A percentile compares a stretch with the other conserved stretches of the same genome.
phyloP scores from a whole-genome alignment of 2,888 invertebrate genomes.

The Enchytraeus crypticus region DNA sequence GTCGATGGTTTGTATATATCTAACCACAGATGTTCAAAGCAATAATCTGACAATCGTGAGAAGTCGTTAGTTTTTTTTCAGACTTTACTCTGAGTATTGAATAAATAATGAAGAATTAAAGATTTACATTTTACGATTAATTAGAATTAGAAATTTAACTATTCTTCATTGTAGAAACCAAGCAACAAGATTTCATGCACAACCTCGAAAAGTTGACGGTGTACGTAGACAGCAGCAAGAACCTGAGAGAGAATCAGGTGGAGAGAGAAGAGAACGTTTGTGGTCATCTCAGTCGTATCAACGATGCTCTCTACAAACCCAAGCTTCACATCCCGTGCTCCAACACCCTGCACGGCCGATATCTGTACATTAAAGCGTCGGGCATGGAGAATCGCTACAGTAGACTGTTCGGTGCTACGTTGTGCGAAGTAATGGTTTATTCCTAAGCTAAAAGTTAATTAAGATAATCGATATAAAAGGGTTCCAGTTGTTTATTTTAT shows the following conservation, averaged over 20 bases:
- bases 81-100: too few relatives aligned
- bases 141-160: too few relatives aligned
- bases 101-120: too few relatives aligned
- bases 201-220: slow-evolving; percentile 15
- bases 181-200: slow-evolving; percentile 8
- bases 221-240: slow-evolving; percentile 26
- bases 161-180: too few relatives aligned
- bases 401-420: slow-evolving; percentile 51
- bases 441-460: too few relatives aligned
- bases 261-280: slow-evolving; percentile 36
- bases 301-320: slow-evolving; percentile 51
- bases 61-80: too few relatives aligned
- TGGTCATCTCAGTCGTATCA: slow-evolving; percentile 50
- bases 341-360: slow-evolving; percentile 47
- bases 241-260: slow-evolving; percentile 23
- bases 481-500: too few relatives aligned
- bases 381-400: slow-evolving; percentile 51
- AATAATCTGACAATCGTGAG: too few relatives aligned
- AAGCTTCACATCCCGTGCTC: slow-evolving; percentile 51
- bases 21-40: too few relatives aligned
- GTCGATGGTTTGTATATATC: too few relatives aligned
- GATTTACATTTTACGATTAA: too few relatives aligned
- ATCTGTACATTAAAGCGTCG: slow-evolving; percentile 52
- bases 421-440: slow-evolving; percentile 54
- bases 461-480: too few relatives aligned